Conservation (phyloP, 1,140 invertebrate genomes). For the Charaxes varanes region DNA sequence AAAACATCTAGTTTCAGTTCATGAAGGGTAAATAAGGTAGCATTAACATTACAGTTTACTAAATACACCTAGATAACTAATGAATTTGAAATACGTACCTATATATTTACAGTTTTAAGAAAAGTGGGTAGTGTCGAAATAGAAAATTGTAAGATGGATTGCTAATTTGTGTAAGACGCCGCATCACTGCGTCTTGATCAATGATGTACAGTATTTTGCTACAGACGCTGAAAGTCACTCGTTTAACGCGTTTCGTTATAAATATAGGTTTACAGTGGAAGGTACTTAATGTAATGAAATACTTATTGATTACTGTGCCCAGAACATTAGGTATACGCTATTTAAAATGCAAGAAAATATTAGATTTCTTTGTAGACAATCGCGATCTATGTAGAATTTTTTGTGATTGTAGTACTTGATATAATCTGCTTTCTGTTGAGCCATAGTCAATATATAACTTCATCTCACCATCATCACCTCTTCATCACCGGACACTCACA, state of each 20-base stretch:
- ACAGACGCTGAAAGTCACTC: slow-evolving; percentile 11
- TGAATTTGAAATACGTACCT: slow-evolving; percentile 36
- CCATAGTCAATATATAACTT: too few relatives aligned
- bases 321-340: too few relatives aligned
- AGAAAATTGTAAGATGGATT: slow-evolving; percentile 18
- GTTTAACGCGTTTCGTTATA: slow-evolving; percentile 10
- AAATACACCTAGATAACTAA: slow-evolving; percentile 38
- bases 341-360: too few relatives aligned
- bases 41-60: slow-evolving; percentile 29
- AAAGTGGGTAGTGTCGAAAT: slow-evolving; percentile 19
- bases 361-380: too few relatives aligned
- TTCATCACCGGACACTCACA: too few relatives aligned
- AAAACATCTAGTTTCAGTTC: slow-evolving; percentile 27
- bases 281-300: slow-evolving; percentile 21
- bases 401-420: too few relatives aligned
- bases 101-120: slow-evolving; percentile 31
- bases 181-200: slow-evolving; percentile 18
- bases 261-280: too few relatives aligned
- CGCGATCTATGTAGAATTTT: too few relatives aligned
- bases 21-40: slow-evolving; percentile 24
- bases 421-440: too few relatives aligned
- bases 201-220: slow-evolving; percentile 17
- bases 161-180: slow-evolving; percentile 15
- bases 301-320: slow-evolving; percentile 17
- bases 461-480: too few relatives aligned